These are phyloP conservation scores for Ariolimax columbianus DNA, from an alignment of 2,888 invertebrate genomes.

Conservation along the genomic window DNA sequence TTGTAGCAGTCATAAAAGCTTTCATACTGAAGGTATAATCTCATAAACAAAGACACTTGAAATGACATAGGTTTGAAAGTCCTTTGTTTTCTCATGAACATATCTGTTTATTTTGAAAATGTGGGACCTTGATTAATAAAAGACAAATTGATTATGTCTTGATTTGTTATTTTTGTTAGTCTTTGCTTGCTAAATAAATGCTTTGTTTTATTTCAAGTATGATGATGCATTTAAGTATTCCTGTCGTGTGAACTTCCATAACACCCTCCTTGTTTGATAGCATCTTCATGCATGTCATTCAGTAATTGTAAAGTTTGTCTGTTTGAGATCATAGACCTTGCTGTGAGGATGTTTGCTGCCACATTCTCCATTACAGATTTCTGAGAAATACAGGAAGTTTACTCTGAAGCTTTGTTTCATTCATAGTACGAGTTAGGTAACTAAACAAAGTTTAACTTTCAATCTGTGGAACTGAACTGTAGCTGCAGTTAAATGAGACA, in stretches of 20 bases:
- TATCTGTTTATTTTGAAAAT: neutral
- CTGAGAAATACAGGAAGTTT: conserved; percentile 59
- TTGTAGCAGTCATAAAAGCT: neutral
- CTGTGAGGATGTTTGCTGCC: conserved; percentile 74
- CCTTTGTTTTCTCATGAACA: neutral
- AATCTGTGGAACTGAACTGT: too few species aligned
- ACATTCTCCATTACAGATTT: conserved; percentile 74
- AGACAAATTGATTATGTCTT: neutral
- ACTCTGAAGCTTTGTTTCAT: too few species aligned
- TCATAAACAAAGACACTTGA: neutral
- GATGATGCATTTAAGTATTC: too few species aligned
- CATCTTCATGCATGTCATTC: conserved; percentile 24
- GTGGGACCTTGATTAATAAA: neutral
- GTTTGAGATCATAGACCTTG: conserved; percentile 57
- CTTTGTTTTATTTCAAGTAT: neutral
- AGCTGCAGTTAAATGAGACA: too few species aligned
- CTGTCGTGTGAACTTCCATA: too few species aligned
- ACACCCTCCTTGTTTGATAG: neutral
- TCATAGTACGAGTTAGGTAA: too few species aligned
- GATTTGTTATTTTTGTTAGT: neutral
- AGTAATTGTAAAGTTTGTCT: conserved; percentile 66
- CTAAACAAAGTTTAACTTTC: too few species aligned
- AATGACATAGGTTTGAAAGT: neutral
- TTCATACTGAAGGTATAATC: neutral
- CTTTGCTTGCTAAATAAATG: neutral